A percentile compares a stretch with the other conserved stretches of the same genome.
Evolutionary conservation across 37 sponge, comb jelly and placozoan species (phyloP).

Genomic region (Spongilla lacustris): DNA sequence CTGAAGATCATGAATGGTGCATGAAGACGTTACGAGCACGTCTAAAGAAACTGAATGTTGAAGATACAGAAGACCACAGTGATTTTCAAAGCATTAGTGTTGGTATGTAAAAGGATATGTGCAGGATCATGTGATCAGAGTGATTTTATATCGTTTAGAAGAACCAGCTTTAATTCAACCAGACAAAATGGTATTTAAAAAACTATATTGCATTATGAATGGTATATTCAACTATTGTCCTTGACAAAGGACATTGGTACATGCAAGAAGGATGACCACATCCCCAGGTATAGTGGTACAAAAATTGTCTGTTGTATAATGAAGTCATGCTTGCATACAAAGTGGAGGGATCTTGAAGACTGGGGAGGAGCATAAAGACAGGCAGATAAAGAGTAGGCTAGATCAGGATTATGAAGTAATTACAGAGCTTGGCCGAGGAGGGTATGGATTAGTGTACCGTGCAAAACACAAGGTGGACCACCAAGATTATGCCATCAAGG

Average conservation of each 20-base stretch:
- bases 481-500: slow-evolving; percentile 86
- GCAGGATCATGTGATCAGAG: too few relatives aligned
- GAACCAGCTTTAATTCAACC: neutral
- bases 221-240: neutral
- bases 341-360: neutral
- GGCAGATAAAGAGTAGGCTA: slow-evolving; percentile 16
- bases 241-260: neutral
- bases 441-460: slow-evolving; percentile 90
- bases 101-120: neutral
- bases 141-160: neutral
- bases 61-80: too few relatives aligned
- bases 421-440: slow-evolving; percentile 80
- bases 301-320: neutral
- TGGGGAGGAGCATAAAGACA: neutral
- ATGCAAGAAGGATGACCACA: neutral
- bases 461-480: slow-evolving; percentile 74
- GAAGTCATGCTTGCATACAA: neutral
- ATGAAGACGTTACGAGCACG: too few relatives aligned
- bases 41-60: too few relatives aligned
- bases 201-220: neutral
- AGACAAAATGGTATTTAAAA: too few relatives aligned
- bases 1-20: neutral
- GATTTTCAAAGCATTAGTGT: neutral
- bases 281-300: neutral
- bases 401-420: slow-evolving; percentile 75